Conservation (phyloP, 2,797 vertebrate species). For the Hemibagrus guttatus region DNA sequence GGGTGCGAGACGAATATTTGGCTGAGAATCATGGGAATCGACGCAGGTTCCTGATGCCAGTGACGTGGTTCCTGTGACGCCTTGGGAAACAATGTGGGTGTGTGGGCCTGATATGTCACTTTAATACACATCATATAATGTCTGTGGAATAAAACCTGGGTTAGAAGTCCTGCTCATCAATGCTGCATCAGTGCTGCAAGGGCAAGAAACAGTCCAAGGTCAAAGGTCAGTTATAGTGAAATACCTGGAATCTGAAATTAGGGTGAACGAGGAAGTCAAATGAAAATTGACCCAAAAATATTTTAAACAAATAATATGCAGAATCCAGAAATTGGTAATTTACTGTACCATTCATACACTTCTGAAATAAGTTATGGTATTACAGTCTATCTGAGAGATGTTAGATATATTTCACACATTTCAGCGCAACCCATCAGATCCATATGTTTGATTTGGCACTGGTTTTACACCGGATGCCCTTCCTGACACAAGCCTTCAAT, state of each 20-base stretch:
- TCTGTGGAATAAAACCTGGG: background rate
- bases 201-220: background rate
- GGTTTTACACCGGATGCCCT: too few relatives aligned
- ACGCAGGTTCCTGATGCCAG: slow-evolving; percentile 37
- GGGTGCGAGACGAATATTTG: slow-evolving; percentile 40
- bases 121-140: background rate
- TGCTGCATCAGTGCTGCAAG: background rate
- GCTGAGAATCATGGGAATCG: slow-evolving; percentile 51
- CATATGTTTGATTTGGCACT: too few relatives aligned
- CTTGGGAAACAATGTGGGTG: slow-evolving; percentile 52
- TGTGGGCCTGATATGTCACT: slow-evolving; percentile 31
- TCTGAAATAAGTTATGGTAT: background rate
- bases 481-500: too few relatives aligned
- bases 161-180: background rate
- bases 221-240: background rate
- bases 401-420: background rate
- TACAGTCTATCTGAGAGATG: background rate
- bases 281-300: background rate
- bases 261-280: background rate
- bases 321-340: background rate
- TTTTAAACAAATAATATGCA: background rate
- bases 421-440: too few relatives aligned
- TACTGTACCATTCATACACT: background rate
- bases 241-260: background rate
- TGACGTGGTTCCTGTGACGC: slow-evolving; percentile 38